Evolutionary conservation across 1,140 invertebrate species (phyloP), one percentile per base, ranked within the genome.

Genomic region (Xylocopa sonorina): DNA sequence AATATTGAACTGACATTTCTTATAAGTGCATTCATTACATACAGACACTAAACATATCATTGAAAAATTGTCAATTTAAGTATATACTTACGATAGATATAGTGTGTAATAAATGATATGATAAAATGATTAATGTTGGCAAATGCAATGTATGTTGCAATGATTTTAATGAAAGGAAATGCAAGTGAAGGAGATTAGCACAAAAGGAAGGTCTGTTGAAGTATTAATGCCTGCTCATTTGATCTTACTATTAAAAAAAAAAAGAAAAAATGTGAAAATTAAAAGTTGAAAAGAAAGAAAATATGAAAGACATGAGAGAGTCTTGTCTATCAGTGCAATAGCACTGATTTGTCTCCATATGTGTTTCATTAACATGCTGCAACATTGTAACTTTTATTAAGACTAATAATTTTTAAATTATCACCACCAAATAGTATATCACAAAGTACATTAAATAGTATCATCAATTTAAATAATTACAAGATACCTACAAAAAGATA

Each of bases 321-420:
- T 71, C 50, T 79, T 46, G 32, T 86, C 48, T 85, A 85, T 78
- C 88, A 90, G 80, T 84, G 84, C 78, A 85, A 79, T 85, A 81
- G 58, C 85, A 91, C 85, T 84, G 85, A 73, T 80, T 79, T 89
- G 63, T 87, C 77, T 88, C 88, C 88, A 84, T 71, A 90, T 69
- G 53, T 77, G 32, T 50, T 89, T 86, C 82, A 88, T 88, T 86
- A 88, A 92, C 90, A 92, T 91, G 91, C 92, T 93, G 92, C 78
- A 93, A 93, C 91, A 93, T 88, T 89, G 79, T 89, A 92, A 92
- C 89, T 76, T 81, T 84, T 53, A 92, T 92, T 92, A 92, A 88
- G 41, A 64, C 78, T 75, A 77, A 38, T 73, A 79, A 72, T 71
- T 66, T 63, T 72, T 77, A 66, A 62, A 69, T 81, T 46, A 72